phyloP scores from a whole-genome alignment of 2,888 invertebrate species.

The Agrilus cyanescens region DNA sequence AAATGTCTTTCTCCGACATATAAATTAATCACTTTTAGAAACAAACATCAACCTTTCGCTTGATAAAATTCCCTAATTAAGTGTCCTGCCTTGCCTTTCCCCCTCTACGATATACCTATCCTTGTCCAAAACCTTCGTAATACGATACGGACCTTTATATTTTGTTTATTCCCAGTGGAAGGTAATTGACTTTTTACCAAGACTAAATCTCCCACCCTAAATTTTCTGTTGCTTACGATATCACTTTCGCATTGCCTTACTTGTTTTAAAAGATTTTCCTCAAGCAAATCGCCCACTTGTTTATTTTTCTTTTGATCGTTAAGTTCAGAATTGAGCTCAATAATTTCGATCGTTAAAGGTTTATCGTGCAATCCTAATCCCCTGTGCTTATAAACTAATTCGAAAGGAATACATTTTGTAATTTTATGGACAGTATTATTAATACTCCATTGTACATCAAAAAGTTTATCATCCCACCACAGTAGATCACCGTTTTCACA shows the following conservation, averaged over 20 bases:
- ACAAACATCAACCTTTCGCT: no score
- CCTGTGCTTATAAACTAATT: constrained; percentile 1
- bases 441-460: no score
- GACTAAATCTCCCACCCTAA: not conserved
- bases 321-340: not conserved
- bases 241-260: not conserved
- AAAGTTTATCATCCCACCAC: no score
- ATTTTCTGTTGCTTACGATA: not conserved
- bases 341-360: constrained; percentile 1
- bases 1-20: no score
- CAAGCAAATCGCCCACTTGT: not conserved
- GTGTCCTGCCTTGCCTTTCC: no score
- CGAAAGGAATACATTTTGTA: constrained; percentile 2
- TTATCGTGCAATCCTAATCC: not conserved
- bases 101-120: no score
- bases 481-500: no score
- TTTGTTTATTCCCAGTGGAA: not conserved
- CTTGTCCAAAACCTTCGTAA: no score
- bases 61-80: no score
- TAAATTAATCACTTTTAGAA: no score
- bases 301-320: not conserved
- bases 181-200: not conserved
- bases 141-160: no score
- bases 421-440: not conserved
- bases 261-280: not conserved